These are phyloP conservation scores for Eulimnadia texana DNA, from an alignment of 1,140 invertebrate genomes.

Conservation along the genomic window DNA sequence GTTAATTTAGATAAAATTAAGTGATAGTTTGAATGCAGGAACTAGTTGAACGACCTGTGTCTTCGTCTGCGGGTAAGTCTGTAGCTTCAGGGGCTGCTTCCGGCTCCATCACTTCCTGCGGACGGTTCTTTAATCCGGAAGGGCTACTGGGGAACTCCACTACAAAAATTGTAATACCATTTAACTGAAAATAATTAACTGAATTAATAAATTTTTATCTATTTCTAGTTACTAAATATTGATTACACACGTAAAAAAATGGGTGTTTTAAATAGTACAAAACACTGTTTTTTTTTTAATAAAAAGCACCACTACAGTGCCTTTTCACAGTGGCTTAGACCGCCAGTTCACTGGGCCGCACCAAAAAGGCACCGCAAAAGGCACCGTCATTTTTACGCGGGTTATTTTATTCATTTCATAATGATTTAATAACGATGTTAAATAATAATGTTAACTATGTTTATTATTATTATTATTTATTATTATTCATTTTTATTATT, in stretches of 20 bases:
- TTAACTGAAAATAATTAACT: slow-evolving; percentile 6
- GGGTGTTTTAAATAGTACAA: neutral
- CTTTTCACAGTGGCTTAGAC: neutral
- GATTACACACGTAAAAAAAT: neutral
- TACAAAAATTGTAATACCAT: slow-evolving; percentile 3
- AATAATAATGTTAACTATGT: too few relatives aligned
- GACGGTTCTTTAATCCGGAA: slow-evolving; percentile 4
- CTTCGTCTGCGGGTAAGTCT: slow-evolving; percentile 2
- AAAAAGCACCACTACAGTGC: neutral
- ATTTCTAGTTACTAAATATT: neutral
- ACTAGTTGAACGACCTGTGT: neutral
- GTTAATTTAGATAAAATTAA: slow-evolving; percentile 22
- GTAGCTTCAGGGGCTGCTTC: slow-evolving; percentile 12
- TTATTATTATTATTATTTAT: too few relatives aligned
- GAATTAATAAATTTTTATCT: neutral
- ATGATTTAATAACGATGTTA: too few relatives aligned
- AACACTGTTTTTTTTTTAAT: neutral
- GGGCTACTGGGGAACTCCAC: slow-evolving; percentile 19
- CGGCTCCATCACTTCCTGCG: slow-evolving; percentile 9
- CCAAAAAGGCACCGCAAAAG: too few relatives aligned
- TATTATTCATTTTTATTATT: too few relatives aligned
- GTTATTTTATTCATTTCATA: too few relatives aligned
- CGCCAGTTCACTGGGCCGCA: neutral
- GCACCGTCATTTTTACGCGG: too few relatives aligned
- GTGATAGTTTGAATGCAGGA: slow-evolving; percentile 12